phyloP scores from a whole-genome alignment of 2,113 vertebrate species.

The Nothocercus nigrocapillus region DNA sequence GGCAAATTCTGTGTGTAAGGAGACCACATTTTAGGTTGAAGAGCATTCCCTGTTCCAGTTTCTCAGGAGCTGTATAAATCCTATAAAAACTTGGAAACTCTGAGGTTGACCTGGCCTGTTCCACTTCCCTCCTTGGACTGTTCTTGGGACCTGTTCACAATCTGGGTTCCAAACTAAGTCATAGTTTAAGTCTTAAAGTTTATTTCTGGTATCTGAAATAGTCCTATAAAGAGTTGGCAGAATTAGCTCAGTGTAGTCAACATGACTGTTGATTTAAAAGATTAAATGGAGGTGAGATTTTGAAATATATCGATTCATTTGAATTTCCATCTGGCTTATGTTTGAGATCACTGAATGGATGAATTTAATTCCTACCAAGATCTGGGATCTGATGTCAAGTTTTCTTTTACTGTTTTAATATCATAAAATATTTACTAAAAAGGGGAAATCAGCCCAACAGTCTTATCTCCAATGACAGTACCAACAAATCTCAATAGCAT shows the following conservation, averaged over 20 bases:
- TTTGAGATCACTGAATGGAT: not conserved
- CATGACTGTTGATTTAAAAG: not conserved
- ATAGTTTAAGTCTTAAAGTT: not conserved
- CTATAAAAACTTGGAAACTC: not conserved
- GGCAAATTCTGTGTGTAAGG: not conserved
- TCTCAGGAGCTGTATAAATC: not conserved
- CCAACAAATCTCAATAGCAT: constrained; percentile 11
- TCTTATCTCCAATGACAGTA: not conserved
- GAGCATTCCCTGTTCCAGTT: not conserved
- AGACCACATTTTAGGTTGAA: not conserved
- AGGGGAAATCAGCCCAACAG: not conserved
- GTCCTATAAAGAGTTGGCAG: not conserved
- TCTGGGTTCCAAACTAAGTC: not conserved
- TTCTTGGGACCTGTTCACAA: not conserved
- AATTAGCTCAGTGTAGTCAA: not conserved
- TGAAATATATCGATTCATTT: not conserved
- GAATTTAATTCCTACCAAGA: not conserved
- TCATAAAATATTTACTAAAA: not conserved
- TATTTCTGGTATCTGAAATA: not conserved
- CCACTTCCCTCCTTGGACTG: not conserved
- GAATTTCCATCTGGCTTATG: not conserved
- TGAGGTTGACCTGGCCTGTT: not conserved
- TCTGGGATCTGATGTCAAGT: not conserved
- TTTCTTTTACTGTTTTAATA: not conserved
- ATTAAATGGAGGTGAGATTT: not conserved